Base-by-base conservation (phyloP, 2,797 vertebrate genomes). In the Distichodus sexfasciatus region DNA sequence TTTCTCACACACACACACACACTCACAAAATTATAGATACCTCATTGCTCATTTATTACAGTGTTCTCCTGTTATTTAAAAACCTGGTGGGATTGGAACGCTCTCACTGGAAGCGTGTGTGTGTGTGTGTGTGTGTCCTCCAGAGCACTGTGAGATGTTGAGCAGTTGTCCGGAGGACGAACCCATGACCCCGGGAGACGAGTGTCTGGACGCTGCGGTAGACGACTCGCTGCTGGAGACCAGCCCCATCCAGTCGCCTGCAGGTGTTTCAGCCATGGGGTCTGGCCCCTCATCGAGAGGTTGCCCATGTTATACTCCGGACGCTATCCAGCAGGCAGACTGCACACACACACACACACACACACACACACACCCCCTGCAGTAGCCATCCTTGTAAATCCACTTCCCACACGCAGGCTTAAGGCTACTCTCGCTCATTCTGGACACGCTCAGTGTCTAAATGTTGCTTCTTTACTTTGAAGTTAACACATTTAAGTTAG, bases 261-360 rank as follows among this genome's bases (percentile, higher is more conserved):
- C 97, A 99, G 90, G 97, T 99, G 75, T 99, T 99, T 75, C 97
- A 17, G 96, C 96, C 76, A 97, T 99, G 95, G 97, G 97, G 97
- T 55, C 85, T 99, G 80, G 97, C 97, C 23, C n/a, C 94, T 99
- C 46, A 99, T 99, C 53, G 97, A 99, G 87, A 92, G 97, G 77
- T 88, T 99, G 29, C 97, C 97, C 1, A 97, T 99, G 97, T 92
- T 99, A 12, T 99, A 99, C 83, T n/a, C 97, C 97, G 0, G 97
- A 99, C 0, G 95, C 99, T 81, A 97, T 99, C 82, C 97, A 99
- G 69, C 97, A 99, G 94, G 97, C 95, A 72, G 90, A 89, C 84
- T 2, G 7, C 1, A 6, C 23, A 12, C 23, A 11, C 8, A 41
- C 11, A 26, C 21, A 3, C 38, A 50, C 69, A 2, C 33, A 12